These are phyloP conservation scores for Branchipolynoe longqiensis DNA, from an alignment of 2,888 invertebrate genomes.

Conservation along the genomic window DNA sequence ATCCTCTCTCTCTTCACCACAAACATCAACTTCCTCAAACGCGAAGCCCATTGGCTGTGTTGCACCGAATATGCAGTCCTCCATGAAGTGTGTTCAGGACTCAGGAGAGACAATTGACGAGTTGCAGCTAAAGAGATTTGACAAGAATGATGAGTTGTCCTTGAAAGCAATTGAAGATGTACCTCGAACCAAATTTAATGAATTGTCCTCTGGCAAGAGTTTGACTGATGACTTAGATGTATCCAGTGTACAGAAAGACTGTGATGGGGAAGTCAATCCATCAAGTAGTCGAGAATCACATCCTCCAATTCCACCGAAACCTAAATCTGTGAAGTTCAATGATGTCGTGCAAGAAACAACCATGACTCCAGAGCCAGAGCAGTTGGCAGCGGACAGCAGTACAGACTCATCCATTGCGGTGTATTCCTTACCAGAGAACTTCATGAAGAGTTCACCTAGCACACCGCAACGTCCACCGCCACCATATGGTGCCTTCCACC, in stretches of 20 bases:
- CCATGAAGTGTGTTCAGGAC: not conserved
- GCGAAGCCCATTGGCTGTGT: constrained; percentile 36
- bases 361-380: constrained; percentile 44
- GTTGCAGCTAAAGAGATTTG: not conserved
- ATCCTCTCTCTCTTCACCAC: constrained; percentile 43
- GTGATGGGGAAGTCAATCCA: no score
- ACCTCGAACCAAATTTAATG: not conserved
- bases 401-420: constrained; percentile 27
- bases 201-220: not conserved
- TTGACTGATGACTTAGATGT: not conserved
- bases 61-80: constrained; percentile 31
- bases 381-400: constrained; percentile 15
- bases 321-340: constrained; percentile 44
- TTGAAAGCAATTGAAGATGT: not conserved
- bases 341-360: constrained; percentile 24
- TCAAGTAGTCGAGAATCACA: not conserved
- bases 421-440: constrained; percentile 20
- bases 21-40: constrained; percentile 29
- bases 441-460: not conserved
- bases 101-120: not conserved
- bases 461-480: constrained; percentile 17
- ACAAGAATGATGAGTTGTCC: not conserved
- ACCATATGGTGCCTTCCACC: constrained; percentile 3
- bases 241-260: not conserved
- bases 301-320: constrained; percentile 31